Percentiles rank a stretch among this genome's conserved stretches.
Conservation (phyloP, 2,888 invertebrate species). For the Altica lythri region DNA sequence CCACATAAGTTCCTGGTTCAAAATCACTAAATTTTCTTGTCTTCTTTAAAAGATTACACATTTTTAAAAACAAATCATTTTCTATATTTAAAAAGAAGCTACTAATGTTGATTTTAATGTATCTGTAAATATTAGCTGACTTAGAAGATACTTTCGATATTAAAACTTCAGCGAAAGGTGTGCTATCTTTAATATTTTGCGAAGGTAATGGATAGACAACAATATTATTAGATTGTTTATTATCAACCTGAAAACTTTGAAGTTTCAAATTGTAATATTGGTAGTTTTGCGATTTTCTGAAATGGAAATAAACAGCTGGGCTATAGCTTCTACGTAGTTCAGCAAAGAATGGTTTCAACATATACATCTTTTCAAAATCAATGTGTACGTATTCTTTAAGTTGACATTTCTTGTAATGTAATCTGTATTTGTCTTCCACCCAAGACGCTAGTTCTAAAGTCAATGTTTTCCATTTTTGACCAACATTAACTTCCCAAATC, state of each 20-base stretch:
- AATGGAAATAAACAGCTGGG: constrained; percentile 76
- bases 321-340: constrained; percentile 73
- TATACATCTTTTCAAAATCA: constrained; percentile 82
- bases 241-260: constrained; percentile 74
- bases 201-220: constrained; percentile 58
- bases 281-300: constrained; percentile 70
- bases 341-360: constrained; percentile 85
- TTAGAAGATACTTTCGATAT: constrained; percentile 61
- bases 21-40: constrained; percentile 65
- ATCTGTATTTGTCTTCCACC: constrained; percentile 79
- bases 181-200: constrained; percentile 59
- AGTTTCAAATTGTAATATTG: constrained; percentile 70
- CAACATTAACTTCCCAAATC: constrained; percentile 81
- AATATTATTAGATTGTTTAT: constrained; percentile 55
- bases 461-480: constrained; percentile 78
- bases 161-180: constrained; percentile 67
- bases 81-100: constrained; percentile 73
- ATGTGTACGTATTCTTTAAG: constrained; percentile 79
- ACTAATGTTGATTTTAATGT: constrained; percentile 67
- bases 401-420: constrained; percentile 71
- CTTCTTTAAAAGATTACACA: constrained; percentile 63
- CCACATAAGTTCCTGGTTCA: constrained; percentile 58
- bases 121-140: constrained; percentile 63
- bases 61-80: constrained; percentile 67
- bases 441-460: constrained; percentile 78